phyloP scores from a whole-genome alignment of 2,113 vertebrate genomes.

The Mellivora capensis region DNA sequence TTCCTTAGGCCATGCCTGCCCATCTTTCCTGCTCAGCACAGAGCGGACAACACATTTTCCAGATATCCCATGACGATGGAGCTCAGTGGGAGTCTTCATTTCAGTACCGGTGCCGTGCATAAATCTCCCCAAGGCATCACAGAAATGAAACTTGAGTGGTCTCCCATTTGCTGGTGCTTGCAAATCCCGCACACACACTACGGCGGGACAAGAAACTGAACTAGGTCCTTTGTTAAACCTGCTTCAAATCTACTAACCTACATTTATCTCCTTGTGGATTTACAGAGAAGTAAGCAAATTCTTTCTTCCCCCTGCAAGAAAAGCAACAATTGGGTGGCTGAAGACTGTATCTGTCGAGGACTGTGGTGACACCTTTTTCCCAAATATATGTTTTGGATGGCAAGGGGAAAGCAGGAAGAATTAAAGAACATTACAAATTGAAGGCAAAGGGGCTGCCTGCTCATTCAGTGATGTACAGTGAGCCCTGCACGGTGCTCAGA shows the following conservation, averaged over 20 bases:
- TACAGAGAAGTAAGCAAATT: background rate
- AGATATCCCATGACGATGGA: background rate
- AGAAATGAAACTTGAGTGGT: background rate
- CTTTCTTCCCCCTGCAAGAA: background rate
- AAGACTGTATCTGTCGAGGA: background rate
- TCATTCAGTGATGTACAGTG: rapidly evolving
- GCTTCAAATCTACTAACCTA: background rate
- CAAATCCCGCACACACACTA: background rate
- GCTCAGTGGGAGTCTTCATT: background rate
- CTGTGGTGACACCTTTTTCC: background rate
- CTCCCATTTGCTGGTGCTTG: background rate
- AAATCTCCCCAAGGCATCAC: background rate
- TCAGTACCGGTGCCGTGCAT: background rate
- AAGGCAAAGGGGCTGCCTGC: background rate
- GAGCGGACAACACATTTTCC: background rate
- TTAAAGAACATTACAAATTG: background rate
- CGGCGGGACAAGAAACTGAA: constrained; percentile 7
- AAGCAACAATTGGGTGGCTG: background rate
- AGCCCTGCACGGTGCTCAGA: background rate
- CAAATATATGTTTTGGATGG: background rate
- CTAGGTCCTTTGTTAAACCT: background rate
- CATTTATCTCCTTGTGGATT: background rate
- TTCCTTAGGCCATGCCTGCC: background rate
- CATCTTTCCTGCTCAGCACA: background rate
- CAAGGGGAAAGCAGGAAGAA: background rate